phyloP scores from a whole-genome alignment of 2,797 vertebrate species.

The Falco biarmicus region DNA sequence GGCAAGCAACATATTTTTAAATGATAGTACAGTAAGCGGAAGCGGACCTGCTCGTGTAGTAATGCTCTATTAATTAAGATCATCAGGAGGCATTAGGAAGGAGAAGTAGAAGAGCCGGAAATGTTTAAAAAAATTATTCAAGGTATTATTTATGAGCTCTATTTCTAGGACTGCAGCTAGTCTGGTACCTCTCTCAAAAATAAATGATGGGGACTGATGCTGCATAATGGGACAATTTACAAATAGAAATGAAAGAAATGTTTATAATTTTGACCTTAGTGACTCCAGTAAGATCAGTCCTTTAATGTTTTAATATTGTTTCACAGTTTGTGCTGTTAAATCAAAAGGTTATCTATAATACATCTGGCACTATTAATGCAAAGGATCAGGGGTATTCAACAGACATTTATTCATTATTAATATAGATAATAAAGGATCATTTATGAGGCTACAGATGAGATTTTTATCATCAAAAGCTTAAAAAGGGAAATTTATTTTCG shows the following conservation, averaged over 20 bases:
- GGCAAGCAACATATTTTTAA: slow-evolving; percentile 49
- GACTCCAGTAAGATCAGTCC: slow-evolving; percentile 70
- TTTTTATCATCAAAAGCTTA: slow-evolving; percentile 87
- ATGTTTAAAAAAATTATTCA: slow-evolving; percentile 57
- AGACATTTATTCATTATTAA: slow-evolving; percentile 89
- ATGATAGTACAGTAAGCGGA: slow-evolving; percentile 28
- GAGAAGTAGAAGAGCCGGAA: slow-evolving; percentile 54
- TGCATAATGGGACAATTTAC: slow-evolving; percentile 62
- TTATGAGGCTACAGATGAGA: slow-evolving; percentile 85
- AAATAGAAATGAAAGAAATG: slow-evolving; percentile 68
- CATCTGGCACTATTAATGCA: slow-evolving; percentile 81
- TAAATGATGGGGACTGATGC: slow-evolving; percentile 46
- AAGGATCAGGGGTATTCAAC: slow-evolving; percentile 81
- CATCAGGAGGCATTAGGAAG: slow-evolving; percentile 53
- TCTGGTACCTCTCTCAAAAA: slow-evolving; percentile 44
- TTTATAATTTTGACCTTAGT: slow-evolving; percentile 77
- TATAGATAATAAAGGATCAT: slow-evolving; percentile 87
- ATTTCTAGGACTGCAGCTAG: slow-evolving; percentile 35
- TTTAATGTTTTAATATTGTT: slow-evolving; percentile 80
- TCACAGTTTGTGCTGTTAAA: slow-evolving; percentile 85
- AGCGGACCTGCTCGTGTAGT: neutral
- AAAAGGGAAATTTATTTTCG: slow-evolving; percentile 85
- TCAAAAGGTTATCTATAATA: slow-evolving; percentile 87
- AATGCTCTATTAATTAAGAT: slow-evolving; percentile 60
- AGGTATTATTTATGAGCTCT: slow-evolving; percentile 68